A percentile compares a stretch with the other conserved stretches of the same genome.
phyloP scores from a whole-genome alignment of 2,113 vertebrate genomes.

The Podarcis cretensis region DNA sequence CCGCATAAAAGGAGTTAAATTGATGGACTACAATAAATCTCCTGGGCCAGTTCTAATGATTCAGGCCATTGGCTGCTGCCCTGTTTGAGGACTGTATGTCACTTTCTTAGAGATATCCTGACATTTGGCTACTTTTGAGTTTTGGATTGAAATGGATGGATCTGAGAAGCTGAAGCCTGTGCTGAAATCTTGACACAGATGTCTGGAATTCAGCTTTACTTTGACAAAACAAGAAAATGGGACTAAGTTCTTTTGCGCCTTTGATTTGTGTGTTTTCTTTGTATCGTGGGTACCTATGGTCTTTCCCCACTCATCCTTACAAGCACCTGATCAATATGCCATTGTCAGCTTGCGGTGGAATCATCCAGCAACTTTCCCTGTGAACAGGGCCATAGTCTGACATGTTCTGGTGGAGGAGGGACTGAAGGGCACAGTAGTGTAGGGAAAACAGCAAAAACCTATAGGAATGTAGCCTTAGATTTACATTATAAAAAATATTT shows the following conservation, averaged over 20 bases:
- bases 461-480: neutral
- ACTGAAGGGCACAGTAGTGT: neutral
- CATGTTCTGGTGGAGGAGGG: too few relatives aligned
- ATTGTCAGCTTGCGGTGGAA: neutral
- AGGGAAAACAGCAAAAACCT: neutral
- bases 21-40: neutral
- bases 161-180: neutral
- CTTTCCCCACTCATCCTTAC: neutral
- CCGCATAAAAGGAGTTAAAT: neutral
- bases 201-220: neutral
- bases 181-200: neutral
- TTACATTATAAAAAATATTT: neutral
- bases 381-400: neutral
- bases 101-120: neutral
- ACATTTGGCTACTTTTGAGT: neutral
- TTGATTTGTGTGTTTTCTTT: neutral
- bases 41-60: neutral
- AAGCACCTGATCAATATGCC: neutral
- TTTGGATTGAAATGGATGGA: constrained; percentile 7
- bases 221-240: neutral
- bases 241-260: neutral
- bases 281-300: neutral
- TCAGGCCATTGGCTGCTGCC: neutral
- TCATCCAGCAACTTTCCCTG: neutral
- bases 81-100: neutral